Evolutionary conservation across 2,797 vertebrate species (phyloP), one percentile per base, ranked within the genome.

Genomic region (Hippocampus kuda): DNA sequence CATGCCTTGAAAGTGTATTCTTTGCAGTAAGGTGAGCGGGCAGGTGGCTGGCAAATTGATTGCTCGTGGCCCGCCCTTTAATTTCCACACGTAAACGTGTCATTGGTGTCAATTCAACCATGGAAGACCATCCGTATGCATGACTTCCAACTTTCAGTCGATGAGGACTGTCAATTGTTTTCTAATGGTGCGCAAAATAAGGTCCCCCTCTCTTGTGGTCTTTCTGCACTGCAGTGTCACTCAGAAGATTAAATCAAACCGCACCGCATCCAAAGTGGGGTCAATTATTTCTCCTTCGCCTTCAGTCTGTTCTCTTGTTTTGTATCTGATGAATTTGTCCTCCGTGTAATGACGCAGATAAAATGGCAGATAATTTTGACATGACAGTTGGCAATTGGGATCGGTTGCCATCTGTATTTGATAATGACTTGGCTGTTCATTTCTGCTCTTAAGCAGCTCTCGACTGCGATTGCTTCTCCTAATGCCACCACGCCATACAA

Each of bases 1-100:
- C 24, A 68, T 75, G 79, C 60, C 68, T 75, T 30, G 0, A 4
- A 70, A 60, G 53, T 72, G 57, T 67, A 41, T 30, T 69, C 74
- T 53, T 30, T 16, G 20, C 3, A 3, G 20, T 26, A 20, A 48
- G 51, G 34, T 42, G 12, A 67, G 51, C 3, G 51, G 42, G 24
- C 27, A 4, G 10, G 26, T 20, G 27, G 20, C 53, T n/a, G 46
- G 27, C 66, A 69, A 66, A 66, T 74, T 76, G 51, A 71, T 65
- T 41, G 60, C 74, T 74, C 64, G 27, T 38, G 53, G 67, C 71
- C 64, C 49, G 46, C 71, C 30, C 70, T 79, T 67, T 81, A 75
- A 84, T 85, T 85, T 82, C 67, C 75, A 49, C 74, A 62, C 71
- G 77, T 70, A 83, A 87, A 87, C 72, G 76, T 77, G 75, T 81